Evolutionary conservation across 2,888 invertebrate species (phyloP), one percentile per base, ranked within the genome.

Genomic region (Smittia aterrima): DNA sequence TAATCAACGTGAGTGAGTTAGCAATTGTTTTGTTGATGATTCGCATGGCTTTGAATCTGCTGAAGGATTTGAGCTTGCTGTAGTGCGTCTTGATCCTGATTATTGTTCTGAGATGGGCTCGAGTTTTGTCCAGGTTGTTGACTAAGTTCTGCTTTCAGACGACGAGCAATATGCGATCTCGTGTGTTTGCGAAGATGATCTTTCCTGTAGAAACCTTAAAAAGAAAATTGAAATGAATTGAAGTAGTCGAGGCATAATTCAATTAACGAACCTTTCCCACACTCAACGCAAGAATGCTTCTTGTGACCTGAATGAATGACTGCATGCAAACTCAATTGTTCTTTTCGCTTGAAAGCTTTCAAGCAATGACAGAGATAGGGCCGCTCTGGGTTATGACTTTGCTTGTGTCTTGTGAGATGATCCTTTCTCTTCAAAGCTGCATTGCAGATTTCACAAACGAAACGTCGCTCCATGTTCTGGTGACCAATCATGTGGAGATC

Each of bases 221-320:
- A n/a, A n/a, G n/a, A n/a, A n/a, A n/a, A n/a, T n/a, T n/a, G n/a
- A n/a, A n/a, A n/a, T n/a, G n/a, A n/a, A n/a, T n/a, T n/a, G n/a
- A n/a, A n/a, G n/a, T n/a, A n/a, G n/a, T n/a, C n/a, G n/a, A n/a
- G n/a, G n/a, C n/a, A n/a, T n/a, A n/a, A n/a, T n/a, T n/a, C n/a
- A n/a, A n/a, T n/a, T 9, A 3, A 32, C 71, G 75, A 40, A 85
- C 87, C 91, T 83, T 93, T 93, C 70, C 93, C 93, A 78, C 94
- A 95, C 80, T 93, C 93, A 71, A 90, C 90, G 80, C 95, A 95
- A 18, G 92, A 86, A 78, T 94, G 93, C 72, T 93, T 85, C 81
- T 94, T 94, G 82, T 93, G 91, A 0, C 94, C 94, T 0, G 93
- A 93, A 81, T 95, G 94, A 78, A 94, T 94, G 75, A 94, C 93